Percentiles rank a stretch among this genome's conserved stretches.
Conservation (phyloP, 2,888 invertebrate species). For the Sphaerolaimus hirsutus region DNA sequence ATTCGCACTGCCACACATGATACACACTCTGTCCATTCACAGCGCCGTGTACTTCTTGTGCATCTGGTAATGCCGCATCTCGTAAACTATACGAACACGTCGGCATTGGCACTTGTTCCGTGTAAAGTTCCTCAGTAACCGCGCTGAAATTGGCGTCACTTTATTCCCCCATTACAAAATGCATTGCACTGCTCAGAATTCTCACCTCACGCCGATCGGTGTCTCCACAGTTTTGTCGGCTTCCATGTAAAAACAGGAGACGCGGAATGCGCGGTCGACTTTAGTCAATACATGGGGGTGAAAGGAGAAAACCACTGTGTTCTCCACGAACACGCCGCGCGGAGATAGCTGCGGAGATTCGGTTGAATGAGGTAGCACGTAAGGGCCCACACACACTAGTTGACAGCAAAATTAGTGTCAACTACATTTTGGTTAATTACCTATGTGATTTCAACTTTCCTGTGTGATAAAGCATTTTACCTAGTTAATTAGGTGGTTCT, state of each 20-base stretch:
- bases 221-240: not conserved
- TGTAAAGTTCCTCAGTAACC: not conserved
- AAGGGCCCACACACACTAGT: too few species aligned
- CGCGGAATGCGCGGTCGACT: not conserved
- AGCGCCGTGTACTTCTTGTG: conserved; percentile 1
- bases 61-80: conserved; percentile 2
- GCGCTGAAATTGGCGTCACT: too few species aligned
- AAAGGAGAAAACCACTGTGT: not conserved
- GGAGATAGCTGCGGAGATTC: not conserved
- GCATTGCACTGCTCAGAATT: too few species aligned
- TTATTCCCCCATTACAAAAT: too few species aligned
- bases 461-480: too few species aligned
- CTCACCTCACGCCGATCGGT: not conserved
- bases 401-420: too few species aligned
- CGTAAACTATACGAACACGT: conserved; percentile 2
- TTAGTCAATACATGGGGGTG: not conserved
- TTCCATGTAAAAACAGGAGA: not conserved
- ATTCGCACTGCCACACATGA: not conserved
- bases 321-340: not conserved
- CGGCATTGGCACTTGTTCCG: conserved; percentile 3
- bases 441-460: too few species aligned
- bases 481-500: too few species aligned
- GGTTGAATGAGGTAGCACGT: too few species aligned
- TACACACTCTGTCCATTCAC: conserved; percentile 3
- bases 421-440: too few species aligned